phyloP scores from a whole-genome alignment of 2,113 vertebrate genomes.

The Pedetes capensis region DNA sequence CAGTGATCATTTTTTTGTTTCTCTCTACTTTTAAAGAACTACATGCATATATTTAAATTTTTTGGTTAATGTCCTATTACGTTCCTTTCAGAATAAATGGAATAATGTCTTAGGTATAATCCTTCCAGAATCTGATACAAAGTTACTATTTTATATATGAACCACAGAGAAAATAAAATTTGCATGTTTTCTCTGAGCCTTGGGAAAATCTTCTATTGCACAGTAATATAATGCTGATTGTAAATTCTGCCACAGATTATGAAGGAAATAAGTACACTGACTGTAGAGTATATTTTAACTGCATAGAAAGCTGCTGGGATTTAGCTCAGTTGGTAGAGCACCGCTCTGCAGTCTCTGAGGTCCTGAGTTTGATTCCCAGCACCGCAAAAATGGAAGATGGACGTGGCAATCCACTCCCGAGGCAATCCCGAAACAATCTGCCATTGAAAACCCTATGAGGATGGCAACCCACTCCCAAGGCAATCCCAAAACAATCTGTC shows the following conservation, averaged over 20 bases:
- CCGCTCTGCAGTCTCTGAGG: too few species aligned
- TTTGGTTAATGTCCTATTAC: slow-evolving; percentile 2
- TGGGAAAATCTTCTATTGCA: background rate
- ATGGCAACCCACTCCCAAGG: too few species aligned
- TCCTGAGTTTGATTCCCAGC: too few species aligned
- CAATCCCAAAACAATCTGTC: too few species aligned
- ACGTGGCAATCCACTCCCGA: too few species aligned
- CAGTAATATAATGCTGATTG: background rate
- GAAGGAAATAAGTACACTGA: background rate
- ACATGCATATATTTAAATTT: background rate
- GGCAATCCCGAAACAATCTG: too few species aligned
- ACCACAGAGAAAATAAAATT: background rate
- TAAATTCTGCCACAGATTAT: background rate
- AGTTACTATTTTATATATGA: slow-evolving; percentile 4
- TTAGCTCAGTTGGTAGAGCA: too few species aligned
- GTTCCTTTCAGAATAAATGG: background rate
- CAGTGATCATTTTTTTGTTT: background rate
- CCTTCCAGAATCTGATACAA: background rate
- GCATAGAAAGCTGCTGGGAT: slow-evolving; percentile 19
- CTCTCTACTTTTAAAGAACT: background rate
- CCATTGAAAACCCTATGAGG: too few species aligned
- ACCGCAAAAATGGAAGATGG: too few species aligned
- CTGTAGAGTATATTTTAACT: background rate
- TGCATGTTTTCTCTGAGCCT: background rate
- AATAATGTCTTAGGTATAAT: background rate